phyloP scores from a whole-genome alignment of 64 coral and sea anemone genomes.

The Actinia tenebrosa region DNA sequence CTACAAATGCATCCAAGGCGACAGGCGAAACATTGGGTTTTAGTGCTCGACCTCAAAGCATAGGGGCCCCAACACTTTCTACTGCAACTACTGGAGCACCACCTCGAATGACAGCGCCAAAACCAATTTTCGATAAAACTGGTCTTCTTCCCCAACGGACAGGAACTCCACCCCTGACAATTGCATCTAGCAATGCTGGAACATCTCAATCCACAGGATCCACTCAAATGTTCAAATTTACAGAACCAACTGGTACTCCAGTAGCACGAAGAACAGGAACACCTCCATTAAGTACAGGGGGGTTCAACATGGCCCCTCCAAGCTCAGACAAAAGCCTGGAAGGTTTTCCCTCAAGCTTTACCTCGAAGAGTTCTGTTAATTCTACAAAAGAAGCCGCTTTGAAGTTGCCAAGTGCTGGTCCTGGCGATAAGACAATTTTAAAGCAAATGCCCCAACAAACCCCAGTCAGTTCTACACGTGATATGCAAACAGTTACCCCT shows the following conservation, averaged over 20 bases:
- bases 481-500: not conserved
- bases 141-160: not conserved
- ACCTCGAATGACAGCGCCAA: not conserved
- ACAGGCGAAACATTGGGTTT: not conserved
- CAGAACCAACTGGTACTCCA: not conserved
- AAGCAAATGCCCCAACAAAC: not conserved
- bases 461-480: not conserved
- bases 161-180: not conserved
- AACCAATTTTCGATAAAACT: not conserved
- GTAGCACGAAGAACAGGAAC: not conserved
- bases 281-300: not conserved
- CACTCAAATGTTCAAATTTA: too few species aligned
- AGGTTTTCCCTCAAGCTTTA: not conserved
- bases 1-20: not conserved
- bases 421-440: not conserved
- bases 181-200: not conserved
- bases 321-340: not conserved
- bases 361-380: not conserved
- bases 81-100: not conserved
- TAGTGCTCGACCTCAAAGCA: not conserved
- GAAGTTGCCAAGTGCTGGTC: not conserved
- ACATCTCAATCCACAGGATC: not conserved
- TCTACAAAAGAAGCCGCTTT: not conserved
- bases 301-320: not conserved
- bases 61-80: not conserved